These are phyloP conservation scores for Empidonax alnorum DNA, from an alignment of 2,113 vertebrate species.

Conservation along the genomic window DNA sequence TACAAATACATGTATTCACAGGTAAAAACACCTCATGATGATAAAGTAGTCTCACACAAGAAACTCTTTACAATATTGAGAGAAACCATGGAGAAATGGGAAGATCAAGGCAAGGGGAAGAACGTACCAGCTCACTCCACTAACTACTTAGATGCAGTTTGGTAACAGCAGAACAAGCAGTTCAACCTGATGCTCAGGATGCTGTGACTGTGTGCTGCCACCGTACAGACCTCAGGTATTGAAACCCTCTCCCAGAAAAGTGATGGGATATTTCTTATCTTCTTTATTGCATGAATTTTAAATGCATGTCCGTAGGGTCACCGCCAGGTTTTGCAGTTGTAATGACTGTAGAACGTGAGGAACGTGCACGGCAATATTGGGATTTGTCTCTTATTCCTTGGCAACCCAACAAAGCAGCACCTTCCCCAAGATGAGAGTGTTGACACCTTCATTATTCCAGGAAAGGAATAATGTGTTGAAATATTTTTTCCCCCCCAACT, in stretches of 20 bases:
- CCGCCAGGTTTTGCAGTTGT: not conserved
- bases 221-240: not conserved
- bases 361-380: rapidly evolving
- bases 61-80: not conserved
- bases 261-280: not conserved
- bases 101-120: not conserved
- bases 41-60: not conserved
- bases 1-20: not conserved
- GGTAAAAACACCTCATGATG: not conserved
- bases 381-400: not conserved
- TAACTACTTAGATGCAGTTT: not conserved
- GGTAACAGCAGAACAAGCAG: not conserved
- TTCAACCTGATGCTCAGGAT: not conserved
- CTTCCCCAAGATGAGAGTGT: not conserved
- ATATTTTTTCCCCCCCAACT: rapidly evolving
- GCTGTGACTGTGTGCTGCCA: not conserved
- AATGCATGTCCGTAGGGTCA: rapidly evolving
- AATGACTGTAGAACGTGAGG: not conserved
- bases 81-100: not conserved
- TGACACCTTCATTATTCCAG: not conserved
- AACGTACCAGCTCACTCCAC: not conserved
- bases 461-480: not conserved
- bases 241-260: not conserved
- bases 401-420: not conserved
- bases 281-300: not conserved